phyloP scores from a whole-genome alignment of 2,888 invertebrate species.

The Hedychridium roseum region DNA sequence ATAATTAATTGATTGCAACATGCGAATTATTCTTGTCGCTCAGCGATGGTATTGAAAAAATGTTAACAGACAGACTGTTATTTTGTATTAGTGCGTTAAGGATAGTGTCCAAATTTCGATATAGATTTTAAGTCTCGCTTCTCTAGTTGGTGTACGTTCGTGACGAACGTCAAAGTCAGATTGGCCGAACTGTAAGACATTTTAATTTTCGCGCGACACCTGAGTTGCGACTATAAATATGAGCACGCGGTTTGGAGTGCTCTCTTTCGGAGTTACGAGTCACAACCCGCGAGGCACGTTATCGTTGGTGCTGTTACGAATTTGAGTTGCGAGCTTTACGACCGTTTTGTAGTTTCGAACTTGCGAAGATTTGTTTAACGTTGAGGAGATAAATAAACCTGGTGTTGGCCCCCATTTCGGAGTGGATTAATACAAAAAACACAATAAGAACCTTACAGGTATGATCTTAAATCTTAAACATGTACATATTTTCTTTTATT shows the following conservation, averaged over 20 bases:
- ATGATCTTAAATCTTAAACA: too few relatives aligned
- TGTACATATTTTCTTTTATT: too few relatives aligned
- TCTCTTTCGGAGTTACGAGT: not conserved
- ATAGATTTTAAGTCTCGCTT: too few relatives aligned
- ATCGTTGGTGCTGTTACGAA: not conserved
- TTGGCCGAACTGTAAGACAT: not conserved
- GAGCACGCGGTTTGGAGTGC: not conserved
- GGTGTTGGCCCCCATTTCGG: too few relatives aligned
- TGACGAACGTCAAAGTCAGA: not conserved
- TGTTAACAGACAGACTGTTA: not conserved
- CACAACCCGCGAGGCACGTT: not conserved
- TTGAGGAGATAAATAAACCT: too few relatives aligned
- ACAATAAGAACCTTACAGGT: too few relatives aligned
- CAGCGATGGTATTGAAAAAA: not conserved
- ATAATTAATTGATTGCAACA: not conserved
- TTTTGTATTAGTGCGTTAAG: not conserved
- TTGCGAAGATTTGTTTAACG: too few relatives aligned
- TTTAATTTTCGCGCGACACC: not conserved
- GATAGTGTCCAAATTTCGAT: not conserved
- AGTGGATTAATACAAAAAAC: too few relatives aligned
- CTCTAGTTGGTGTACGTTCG: too few relatives aligned
- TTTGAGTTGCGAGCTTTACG: not conserved
- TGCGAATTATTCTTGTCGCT: not conserved
- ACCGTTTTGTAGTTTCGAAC: too few relatives aligned
- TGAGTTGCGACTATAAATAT: not conserved